Conservation (phyloP, 2,113 vertebrate genomes). For the Gnathonemus echidnorhynchus region DNA sequence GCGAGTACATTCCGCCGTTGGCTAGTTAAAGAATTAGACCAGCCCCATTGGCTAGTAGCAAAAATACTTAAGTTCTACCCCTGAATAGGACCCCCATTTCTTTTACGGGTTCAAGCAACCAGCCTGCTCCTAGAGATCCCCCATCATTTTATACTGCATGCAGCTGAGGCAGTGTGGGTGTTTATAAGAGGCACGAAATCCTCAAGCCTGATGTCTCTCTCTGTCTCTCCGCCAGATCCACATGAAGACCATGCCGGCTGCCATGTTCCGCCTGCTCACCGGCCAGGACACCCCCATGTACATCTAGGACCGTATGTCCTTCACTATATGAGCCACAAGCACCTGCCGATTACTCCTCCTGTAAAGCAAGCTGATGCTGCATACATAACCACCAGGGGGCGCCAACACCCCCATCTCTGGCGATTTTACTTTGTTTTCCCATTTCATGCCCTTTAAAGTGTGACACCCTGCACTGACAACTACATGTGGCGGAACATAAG, state of each 20-base stretch:
- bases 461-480: constrained; percentile 33
- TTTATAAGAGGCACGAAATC: not conserved
- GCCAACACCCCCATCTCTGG: not conserved
- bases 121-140: not conserved
- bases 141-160: not conserved
- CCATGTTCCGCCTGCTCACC: constrained; percentile 98
- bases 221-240: constrained; percentile 72
- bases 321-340: constrained; percentile 25
- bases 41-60: not conserved
- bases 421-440: constrained; percentile 16
- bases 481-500: constrained; percentile 46
- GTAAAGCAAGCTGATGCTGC: not conserved
- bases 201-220: not conserved
- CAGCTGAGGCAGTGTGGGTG: not conserved
- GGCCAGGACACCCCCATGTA: constrained; percentile 96
- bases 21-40: not conserved
- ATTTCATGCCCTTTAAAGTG: constrained; percentile 39
- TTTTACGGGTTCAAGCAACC: not conserved
- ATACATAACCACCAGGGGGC: not conserved
- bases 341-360: constrained; percentile 16
- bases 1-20: not conserved
- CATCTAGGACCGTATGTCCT: constrained; percentile 65
- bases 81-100: not conserved
- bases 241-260: constrained; percentile 99
- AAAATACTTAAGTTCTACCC: not conserved